Conservation (phyloP, 2,888 invertebrate species). For the Tenthredo notha region DNA sequence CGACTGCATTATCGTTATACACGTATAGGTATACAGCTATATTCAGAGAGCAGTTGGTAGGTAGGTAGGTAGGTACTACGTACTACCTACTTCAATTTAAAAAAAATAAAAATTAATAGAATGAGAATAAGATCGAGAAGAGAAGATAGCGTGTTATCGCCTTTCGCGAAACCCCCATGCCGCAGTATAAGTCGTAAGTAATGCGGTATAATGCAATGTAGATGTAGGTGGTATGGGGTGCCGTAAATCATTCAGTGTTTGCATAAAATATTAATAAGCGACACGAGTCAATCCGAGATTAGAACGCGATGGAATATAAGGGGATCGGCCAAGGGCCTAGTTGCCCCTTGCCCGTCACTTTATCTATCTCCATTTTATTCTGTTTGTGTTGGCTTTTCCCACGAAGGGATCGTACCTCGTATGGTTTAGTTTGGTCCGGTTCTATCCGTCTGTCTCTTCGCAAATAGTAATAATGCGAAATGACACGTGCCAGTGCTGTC, state of each 20-base stretch:
- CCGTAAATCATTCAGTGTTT: slow-evolving; percentile 76
- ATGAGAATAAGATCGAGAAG: neutral
- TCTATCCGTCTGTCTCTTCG: slow-evolving; percentile 57
- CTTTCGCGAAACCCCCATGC: neutral
- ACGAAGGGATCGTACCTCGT: slow-evolving; percentile 66
- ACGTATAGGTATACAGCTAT: neutral
- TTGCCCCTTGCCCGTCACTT: slow-evolving; percentile 70
- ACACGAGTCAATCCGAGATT: slow-evolving; percentile 78
- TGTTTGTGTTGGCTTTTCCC: slow-evolving; percentile 77
- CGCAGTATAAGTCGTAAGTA: neutral
- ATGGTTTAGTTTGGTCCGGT: slow-evolving; percentile 22
- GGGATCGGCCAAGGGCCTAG: slow-evolving; percentile 6
- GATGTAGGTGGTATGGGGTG: slow-evolving; percentile 17
- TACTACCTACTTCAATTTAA: neutral
- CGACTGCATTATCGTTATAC: slow-evolving; percentile 2
- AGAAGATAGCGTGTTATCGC: neutral
- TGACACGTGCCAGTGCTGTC: slow-evolving; percentile 76
- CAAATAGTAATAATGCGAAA: slow-evolving; percentile 78
- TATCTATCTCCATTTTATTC: slow-evolving; percentile 77
- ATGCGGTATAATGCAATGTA: slow-evolving; percentile 20
- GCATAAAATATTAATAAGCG: slow-evolving; percentile 79
- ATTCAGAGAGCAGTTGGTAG: neutral
- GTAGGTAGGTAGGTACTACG: neutral
- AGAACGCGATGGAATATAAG: slow-evolving; percentile 62
- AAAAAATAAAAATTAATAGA: neutral